Percentiles rank a stretch among this genome's conserved stretches.
Conservation (phyloP, 2,113 vertebrate species). For the Grammomys dolichurus region DNA sequence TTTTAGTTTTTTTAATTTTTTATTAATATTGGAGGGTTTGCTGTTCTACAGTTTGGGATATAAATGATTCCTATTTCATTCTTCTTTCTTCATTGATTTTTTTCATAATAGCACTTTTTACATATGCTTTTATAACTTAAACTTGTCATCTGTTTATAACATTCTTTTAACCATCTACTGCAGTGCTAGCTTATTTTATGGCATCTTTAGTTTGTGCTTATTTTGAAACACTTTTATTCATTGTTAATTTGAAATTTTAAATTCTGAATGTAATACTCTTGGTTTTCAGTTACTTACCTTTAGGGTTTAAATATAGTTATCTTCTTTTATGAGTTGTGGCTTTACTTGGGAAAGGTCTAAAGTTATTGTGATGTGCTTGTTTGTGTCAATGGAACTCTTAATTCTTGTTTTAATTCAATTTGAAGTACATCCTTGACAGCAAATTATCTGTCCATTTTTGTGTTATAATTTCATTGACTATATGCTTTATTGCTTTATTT, state of each 20-base stretch:
- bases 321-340: not conserved
- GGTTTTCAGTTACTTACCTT: not conserved
- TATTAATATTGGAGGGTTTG: not conserved
- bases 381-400: not conserved
- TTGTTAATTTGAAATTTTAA: not conserved
- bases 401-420: not conserved
- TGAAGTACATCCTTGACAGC: not conserved
- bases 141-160: not conserved
- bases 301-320: not conserved
- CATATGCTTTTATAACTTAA: not conserved
- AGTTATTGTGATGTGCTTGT: not conserved
- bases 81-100: not conserved
- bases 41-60: not conserved
- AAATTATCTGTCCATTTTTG: not conserved
- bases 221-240: not conserved
- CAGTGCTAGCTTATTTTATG: not conserved
- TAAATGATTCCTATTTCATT: too few relatives aligned
- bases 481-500: not conserved
- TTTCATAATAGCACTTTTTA: not conserved
- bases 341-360: not conserved
- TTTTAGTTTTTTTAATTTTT: too few relatives aligned
- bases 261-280: not conserved
- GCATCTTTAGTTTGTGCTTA: not conserved
- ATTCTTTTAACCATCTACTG: not conserved
- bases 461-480: not conserved